Evolutionary conservation across 2,888 invertebrate genomes (phyloP).

Genomic region (Acanthosepion pharaonis): DNA sequence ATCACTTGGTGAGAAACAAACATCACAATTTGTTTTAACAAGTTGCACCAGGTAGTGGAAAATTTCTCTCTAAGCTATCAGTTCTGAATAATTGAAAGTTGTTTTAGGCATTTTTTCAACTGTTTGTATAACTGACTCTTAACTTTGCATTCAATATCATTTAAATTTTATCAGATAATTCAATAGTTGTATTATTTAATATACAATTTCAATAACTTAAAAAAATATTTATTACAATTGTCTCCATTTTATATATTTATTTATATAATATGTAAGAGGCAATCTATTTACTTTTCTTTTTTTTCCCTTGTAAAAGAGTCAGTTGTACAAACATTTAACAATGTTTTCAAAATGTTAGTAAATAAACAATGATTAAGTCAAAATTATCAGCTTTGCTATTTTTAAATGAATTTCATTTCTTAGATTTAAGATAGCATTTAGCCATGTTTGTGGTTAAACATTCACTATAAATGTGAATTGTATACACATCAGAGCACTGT

Average conservation of each 20-base stretch:
- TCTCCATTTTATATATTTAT: too few relatives aligned
- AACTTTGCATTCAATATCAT: background rate
- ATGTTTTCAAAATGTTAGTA: background rate
- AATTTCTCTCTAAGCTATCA: background rate
- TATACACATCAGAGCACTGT: background rate
- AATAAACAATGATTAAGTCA: background rate
- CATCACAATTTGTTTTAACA: constrained; percentile 34
- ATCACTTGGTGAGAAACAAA: constrained; percentile 42
- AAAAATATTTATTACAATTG: too few relatives aligned
- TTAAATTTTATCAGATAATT: background rate
- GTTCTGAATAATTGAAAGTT: background rate
- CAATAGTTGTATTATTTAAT: too few relatives aligned
- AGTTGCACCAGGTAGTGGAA: constrained; percentile 42
- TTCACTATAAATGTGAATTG: background rate
- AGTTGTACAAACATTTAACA: constrained; percentile 37
- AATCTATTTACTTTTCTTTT: background rate
- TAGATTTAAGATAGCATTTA: background rate
- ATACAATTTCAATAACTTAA: too few relatives aligned
- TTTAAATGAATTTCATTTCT: background rate
- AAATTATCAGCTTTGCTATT: background rate
- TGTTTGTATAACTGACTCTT: constrained; percentile 40
- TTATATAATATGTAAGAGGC: background rate
- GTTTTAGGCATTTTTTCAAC: constrained; percentile 34
- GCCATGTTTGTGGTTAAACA: background rate
- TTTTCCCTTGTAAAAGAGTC: background rate